These are phyloP conservation scores for Nyctibius grandis DNA, from an alignment of 2,797 vertebrate genomes.

Conservation along the genomic window DNA sequence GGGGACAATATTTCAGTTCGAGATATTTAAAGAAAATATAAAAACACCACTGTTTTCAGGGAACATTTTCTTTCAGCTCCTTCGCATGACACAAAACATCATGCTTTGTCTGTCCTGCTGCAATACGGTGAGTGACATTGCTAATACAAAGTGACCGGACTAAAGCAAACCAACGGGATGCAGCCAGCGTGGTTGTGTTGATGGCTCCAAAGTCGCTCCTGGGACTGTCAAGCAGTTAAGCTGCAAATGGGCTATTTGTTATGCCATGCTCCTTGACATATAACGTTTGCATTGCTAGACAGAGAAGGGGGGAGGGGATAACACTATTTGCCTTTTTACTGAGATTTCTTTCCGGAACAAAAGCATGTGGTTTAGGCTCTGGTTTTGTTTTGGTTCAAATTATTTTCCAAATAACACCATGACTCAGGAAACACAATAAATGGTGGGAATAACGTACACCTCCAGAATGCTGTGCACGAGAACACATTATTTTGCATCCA, in stretches of 20 bases:
- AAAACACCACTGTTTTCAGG: background rate
- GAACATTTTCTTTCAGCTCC: background rate
- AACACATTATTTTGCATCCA: slow-evolving; percentile 37
- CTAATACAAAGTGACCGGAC: slow-evolving; percentile 10
- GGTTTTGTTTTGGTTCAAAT: slow-evolving; percentile 31
- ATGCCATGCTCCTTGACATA: background rate
- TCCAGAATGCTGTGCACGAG: background rate
- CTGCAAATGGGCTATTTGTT: background rate
- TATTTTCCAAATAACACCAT: slow-evolving; percentile 6
- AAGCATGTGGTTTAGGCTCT: background rate
- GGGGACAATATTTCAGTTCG: background rate
- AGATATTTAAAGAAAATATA: background rate
- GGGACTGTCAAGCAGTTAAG: background rate
- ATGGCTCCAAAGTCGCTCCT: background rate
- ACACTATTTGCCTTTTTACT: background rate
- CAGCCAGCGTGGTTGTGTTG: background rate
- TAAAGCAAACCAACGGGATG: background rate
- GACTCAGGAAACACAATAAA: slow-evolving; percentile 12
- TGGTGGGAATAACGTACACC: background rate
- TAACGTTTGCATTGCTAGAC: background rate
- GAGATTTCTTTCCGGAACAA: background rate
- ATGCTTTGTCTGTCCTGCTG: background rate
- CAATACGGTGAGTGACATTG: background rate
- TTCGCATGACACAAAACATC: background rate
- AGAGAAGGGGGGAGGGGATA: background rate